Evolutionary conservation across 2,113 vertebrate species (phyloP).

Genomic region (Illadopsis cleaveri): DNA sequence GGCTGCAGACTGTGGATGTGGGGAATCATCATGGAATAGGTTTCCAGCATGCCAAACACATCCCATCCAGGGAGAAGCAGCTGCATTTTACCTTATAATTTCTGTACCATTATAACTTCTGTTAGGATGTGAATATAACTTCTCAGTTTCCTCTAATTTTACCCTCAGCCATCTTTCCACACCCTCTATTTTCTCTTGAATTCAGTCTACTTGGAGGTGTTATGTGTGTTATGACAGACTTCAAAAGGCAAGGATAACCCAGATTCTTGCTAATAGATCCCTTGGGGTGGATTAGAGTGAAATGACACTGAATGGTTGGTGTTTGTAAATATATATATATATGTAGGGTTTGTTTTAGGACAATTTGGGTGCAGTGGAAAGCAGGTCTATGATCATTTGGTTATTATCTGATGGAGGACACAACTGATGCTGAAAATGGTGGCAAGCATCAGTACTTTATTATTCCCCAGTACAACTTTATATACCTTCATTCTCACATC

Average conservation of each 20-base stretch:
- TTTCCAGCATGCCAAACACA: not conserved
- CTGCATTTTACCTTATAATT: not conserved
- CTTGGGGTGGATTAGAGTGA: not conserved
- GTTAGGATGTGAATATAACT: not conserved
- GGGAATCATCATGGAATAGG: not conserved
- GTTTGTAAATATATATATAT: not conserved
- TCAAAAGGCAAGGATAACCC: not conserved
- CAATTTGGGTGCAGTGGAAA: not conserved
- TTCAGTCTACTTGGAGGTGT: not conserved
- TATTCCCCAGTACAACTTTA: too few species aligned
- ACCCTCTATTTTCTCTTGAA: not conserved
- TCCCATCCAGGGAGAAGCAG: not conserved
- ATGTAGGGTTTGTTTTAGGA: not conserved
- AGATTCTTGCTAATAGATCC: too few species aligned
- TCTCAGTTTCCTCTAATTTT: not conserved
- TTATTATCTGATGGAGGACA: not conserved
- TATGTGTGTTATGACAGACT: not conserved
- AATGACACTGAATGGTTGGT: not conserved
- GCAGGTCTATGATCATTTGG: not conserved
- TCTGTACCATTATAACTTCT: not conserved
- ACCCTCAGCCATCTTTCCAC: not conserved
- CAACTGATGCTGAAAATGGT: too few species aligned
- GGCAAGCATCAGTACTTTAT: too few species aligned
- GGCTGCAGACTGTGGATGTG: not conserved
- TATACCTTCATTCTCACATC: too few species aligned